phyloP scores from a whole-genome alignment of 2,888 invertebrate genomes.

The Lydus trimaculatus region DNA sequence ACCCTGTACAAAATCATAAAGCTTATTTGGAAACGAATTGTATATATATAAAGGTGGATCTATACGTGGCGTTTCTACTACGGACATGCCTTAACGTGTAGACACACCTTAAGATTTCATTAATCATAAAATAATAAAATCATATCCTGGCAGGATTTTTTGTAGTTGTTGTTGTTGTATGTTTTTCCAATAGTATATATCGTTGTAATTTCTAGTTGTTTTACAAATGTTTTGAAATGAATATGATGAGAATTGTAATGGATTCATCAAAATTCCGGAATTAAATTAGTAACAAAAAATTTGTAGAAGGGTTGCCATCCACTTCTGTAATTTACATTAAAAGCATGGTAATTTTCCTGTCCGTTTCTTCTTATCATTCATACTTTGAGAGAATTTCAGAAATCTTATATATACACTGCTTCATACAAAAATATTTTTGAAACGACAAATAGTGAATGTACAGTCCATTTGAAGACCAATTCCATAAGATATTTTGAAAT shows the following conservation, averaged over 20 bases:
- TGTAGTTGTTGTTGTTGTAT: not conserved
- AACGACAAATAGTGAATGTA: too few species aligned
- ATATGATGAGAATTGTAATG: too few species aligned
- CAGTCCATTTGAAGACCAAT: slow-evolving; percentile 15
- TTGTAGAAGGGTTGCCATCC: not conserved
- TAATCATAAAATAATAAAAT: slow-evolving; percentile 18
- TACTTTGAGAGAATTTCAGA: not conserved
- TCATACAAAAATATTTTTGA: slow-evolving; percentile 30
- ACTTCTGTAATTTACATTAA: not conserved
- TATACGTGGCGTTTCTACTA: too few species aligned
- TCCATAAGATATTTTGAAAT: not conserved
- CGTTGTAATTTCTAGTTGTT: not conserved
- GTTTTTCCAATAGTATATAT: not conserved
- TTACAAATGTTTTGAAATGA: too few species aligned
- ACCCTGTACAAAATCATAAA: too few species aligned
- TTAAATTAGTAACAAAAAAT: not conserved
- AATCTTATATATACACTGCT: not conserved
- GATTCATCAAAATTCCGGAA: not conserved
- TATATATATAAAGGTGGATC: not conserved
- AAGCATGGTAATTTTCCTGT: not conserved
- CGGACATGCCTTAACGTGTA: not conserved
- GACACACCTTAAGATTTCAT: not conserved
- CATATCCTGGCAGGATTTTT: slow-evolving; percentile 27
- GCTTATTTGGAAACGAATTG: not conserved
- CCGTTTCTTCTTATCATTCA: not conserved